A percentile compares a stretch with the other conserved stretches of the same genome.
These are phyloP conservation scores for Hypomecis punctinalis DNA, from an alignment of 2,888 invertebrate species.

Conservation along the genomic window DNA sequence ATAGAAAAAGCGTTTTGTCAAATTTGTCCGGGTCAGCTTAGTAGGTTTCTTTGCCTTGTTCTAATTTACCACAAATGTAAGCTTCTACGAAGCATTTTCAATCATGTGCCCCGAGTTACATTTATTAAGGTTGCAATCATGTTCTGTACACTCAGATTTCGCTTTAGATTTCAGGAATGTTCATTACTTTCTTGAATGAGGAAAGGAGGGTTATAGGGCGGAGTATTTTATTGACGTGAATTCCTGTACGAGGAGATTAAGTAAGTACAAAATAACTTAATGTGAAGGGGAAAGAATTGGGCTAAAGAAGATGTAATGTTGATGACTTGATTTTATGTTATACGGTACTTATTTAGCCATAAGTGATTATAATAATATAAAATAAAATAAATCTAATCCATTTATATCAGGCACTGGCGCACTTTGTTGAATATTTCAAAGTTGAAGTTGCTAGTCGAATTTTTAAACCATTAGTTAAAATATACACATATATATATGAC, in stretches of 20 bases:
- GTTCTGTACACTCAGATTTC: slow-evolving; percentile 41
- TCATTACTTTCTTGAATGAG: slow-evolving; percentile 40
- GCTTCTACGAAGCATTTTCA: slow-evolving; percentile 34
- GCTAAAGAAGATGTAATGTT: not conserved
- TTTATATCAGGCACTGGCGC: no score
- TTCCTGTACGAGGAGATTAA: slow-evolving; percentile 10
- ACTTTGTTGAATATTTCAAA: no score
- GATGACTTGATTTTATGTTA: not conserved
- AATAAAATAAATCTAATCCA: no score
- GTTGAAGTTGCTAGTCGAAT: no score
- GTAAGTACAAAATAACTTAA: slow-evolving; percentile 3
- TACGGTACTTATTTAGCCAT: no score
- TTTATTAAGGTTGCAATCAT: slow-evolving; percentile 45
- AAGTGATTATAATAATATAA: no score
- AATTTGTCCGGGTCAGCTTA: no score
- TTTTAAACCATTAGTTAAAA: no score
- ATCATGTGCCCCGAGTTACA: slow-evolving; percentile 37
- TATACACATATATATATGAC: no score
- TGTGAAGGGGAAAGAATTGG: not conserved
- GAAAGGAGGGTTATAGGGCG: slow-evolving; percentile 20
- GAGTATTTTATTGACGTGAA: slow-evolving; percentile 18
- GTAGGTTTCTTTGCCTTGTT: not conserved
- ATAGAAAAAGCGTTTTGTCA: no score
- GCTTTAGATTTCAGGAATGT: slow-evolving; percentile 42
- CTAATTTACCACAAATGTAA: slow-evolving; percentile 13